Evolutionary conservation across 2,797 vertebrate species (phyloP), one percentile per base, ranked within the genome.

Genomic region (Eurystomus glaucurus): DNA sequence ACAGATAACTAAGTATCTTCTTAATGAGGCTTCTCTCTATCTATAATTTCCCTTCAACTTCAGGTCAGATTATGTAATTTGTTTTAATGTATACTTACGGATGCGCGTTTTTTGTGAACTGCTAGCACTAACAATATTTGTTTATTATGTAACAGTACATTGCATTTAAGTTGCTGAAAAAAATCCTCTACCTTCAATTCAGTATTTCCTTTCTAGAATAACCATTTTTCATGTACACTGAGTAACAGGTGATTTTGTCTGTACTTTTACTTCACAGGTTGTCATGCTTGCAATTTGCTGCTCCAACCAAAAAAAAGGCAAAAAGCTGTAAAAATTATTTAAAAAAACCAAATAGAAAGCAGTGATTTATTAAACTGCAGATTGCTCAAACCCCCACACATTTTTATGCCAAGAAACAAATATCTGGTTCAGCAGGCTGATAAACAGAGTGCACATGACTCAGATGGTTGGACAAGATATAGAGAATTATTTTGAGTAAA

Each of bases 381-480:
- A 94, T 74, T 91, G 91, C 68, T 93, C 0, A 0, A 96, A 60
- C 74, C 43, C 88, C 54, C 88, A 82, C 46, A n/a, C n/a, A 26
- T 50, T 69, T 76, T 93, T 22, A 79, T 52, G 90, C 90, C 92
- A 94, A 93, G 41, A 91, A 90, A 35, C 64, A 93, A 94, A n/a
- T 92, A 79, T 35, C 80, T 94, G 66, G 74, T 96, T 97, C 83
- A 77, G 54, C 75, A 91, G 76, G 87, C 81, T 85, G 64, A 85
- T 37, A 64, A 69, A 81, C 33, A 77, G 71, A 85, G 84, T 46
- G 91, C 43, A 85, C 90, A 86, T 82, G 29, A 92, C 83, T 96
- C 93, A 78, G 69, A 90, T 52, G 26, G 46, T 2, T 93, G 74
- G 65, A 20, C 62, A 84, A 69, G 25, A 88, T 1, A 85, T 1